Evolutionary conservation across 2,797 vertebrate species (phyloP), one percentile per base, ranked within the genome.

Genomic region (Esox lucius): DNA sequence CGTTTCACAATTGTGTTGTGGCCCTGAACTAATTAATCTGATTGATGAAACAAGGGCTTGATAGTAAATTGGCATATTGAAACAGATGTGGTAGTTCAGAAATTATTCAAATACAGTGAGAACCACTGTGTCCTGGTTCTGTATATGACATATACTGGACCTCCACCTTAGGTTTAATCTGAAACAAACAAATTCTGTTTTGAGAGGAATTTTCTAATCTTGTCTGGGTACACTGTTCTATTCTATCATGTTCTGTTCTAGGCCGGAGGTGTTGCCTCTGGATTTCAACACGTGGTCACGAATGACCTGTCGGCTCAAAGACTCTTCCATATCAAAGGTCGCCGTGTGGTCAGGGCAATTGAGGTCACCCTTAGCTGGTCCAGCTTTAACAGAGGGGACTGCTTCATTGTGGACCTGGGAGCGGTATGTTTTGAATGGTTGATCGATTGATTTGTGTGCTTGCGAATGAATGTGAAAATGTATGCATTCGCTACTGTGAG

Each of bases 381-480:
- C 83, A 97, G 94, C 84, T 98, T 98, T 89, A 97, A 96, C 91
- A 95, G 87, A 62, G 96, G 96, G 0, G 96, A 98, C 79, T 97
- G 96, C 84, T 98, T 98, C 91, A 96, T 98, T 78, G 70, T 95
- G 17, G 96, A 98, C 85, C 93, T 97, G 0, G 96, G 96, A 81
- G 80, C 76, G 0, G 96, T 98, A 91, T 94, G 94, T n/a, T 53
- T 53, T 19, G 16, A 53, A 17, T 53, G 49, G 7, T 51, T 51
- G 49, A 53, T 53, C 6, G 17, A 53, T 19, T 17, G 15, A 51
- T 51, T 31, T 31, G 28, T 31, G 31, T 28, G 28, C 28, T 31
- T 31, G 28, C 31, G 28, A 31, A 31, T 31, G 1, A 31, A 31
- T 31, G 28, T 31, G 28, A 31, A 31, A 31, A 31, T 31, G 28